phyloP scores from a whole-genome alignment of 2,113 vertebrate species.

The Vulpes ferrilata region DNA sequence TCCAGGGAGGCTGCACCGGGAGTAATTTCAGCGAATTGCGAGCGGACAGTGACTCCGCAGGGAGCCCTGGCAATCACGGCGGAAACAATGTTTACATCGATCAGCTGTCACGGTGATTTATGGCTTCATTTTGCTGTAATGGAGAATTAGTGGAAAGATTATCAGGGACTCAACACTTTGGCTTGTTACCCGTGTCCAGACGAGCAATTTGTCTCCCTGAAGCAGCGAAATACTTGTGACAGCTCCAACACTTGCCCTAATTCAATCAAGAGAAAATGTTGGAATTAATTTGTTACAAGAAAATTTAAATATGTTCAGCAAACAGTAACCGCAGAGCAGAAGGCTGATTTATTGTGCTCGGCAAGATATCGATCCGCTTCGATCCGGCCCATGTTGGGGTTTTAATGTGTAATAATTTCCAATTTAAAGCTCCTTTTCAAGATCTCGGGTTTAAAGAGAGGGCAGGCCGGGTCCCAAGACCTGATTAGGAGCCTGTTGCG shows the following conservation, averaged over 20 bases:
- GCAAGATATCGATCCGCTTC: constrained; percentile 99
- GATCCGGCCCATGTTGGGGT: constrained; percentile 95
- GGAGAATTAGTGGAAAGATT: constrained; percentile 99
- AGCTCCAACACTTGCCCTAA: constrained; percentile 99
- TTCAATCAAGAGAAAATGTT: constrained; percentile 99
- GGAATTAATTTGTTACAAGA: constrained; percentile 99
- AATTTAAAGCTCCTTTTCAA: constrained; percentile 99
- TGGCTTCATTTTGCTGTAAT: constrained; percentile 99
- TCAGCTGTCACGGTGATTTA: constrained; percentile 99
- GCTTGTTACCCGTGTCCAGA: constrained; percentile 99
- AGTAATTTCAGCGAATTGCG: constrained; percentile 98
- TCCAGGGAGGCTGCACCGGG: constrained; percentile 91
- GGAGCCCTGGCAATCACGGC: constrained; percentile 99
- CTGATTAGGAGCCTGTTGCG: constrained; percentile 98
- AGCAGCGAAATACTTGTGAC: constrained; percentile 99
- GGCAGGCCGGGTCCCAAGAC: constrained; percentile 93
- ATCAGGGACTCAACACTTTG: constrained; percentile 99
- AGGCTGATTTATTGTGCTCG: constrained; percentile 99
- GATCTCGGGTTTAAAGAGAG: constrained; percentile 98
- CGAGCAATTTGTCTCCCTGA: constrained; percentile 99
- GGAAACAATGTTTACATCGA: constrained; percentile 99
- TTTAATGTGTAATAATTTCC: constrained; percentile 99
- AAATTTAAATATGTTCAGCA: constrained; percentile 99
- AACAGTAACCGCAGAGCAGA: constrained; percentile 95
- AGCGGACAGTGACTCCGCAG: constrained; percentile 99